Percentiles rank a stretch among this genome's conserved stretches.
These are phyloP conservation scores for Lochmaea capreae DNA, from an alignment of 2,888 invertebrate genomes.

Conservation along the genomic window DNA sequence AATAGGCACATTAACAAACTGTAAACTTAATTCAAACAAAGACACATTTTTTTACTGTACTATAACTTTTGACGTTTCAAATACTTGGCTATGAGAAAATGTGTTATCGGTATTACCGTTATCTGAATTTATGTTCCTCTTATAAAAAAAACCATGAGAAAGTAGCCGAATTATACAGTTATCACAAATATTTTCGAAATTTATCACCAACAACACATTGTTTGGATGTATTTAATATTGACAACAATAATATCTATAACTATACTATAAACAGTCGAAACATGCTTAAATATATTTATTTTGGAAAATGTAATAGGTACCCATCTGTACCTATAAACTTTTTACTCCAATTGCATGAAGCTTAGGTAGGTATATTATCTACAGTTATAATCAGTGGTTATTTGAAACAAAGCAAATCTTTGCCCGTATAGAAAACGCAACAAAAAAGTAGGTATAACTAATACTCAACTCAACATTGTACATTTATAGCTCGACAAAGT, in stretches of 20 bases:
- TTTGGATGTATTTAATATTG: conserved; percentile 12
- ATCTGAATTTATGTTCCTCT: conserved; percentile 28
- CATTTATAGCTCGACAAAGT: conserved; percentile 26
- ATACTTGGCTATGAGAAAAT: conserved; percentile 25
- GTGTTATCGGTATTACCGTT: conserved; percentile 28
- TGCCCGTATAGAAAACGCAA: conserved; percentile 7
- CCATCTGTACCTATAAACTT: too few relatives aligned
- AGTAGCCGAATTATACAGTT: conserved; percentile 14
- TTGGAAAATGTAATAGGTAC: too few relatives aligned
- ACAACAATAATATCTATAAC: neutral
- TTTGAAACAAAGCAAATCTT: conserved; percentile 6
- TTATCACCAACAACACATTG: conserved; percentile 34
- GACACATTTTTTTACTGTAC: too few relatives aligned
- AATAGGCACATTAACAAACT: too few relatives aligned
- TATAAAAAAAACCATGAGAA: conserved; percentile 33
- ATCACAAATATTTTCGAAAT: conserved; percentile 28
- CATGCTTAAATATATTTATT: neutral
- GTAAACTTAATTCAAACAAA: too few relatives aligned
- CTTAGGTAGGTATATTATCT: too few relatives aligned
- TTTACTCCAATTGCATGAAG: too few relatives aligned
- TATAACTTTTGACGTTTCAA: too few relatives aligned
- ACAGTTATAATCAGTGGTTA: too few relatives aligned
- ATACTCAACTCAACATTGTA: conserved; percentile 9
- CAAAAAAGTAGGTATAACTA: conserved; percentile 10
- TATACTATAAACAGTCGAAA: too few relatives aligned